phyloP scores from a whole-genome alignment of 2,113 vertebrate genomes.

The Oplegnathus fasciatus region DNA sequence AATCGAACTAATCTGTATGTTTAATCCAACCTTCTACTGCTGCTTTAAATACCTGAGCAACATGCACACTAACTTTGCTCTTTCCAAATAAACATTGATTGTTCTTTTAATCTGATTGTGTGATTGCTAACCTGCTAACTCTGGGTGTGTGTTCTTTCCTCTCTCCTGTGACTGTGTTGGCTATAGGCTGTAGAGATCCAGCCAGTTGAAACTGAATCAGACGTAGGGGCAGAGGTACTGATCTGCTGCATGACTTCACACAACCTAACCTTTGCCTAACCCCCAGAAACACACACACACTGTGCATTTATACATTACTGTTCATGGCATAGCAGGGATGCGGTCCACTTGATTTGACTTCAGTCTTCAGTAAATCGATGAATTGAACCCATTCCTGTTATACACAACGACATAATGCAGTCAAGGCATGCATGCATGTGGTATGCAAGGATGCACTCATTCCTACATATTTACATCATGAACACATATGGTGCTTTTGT shows the following conservation, averaged over 20 bases:
- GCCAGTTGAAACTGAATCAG: conserved; percentile 73
- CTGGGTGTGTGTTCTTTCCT: conserved; percentile 19
- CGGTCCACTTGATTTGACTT: not conserved
- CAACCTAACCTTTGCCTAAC: conserved; percentile 22
- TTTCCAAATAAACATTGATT: conserved; percentile 1
- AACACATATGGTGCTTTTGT: not conserved
- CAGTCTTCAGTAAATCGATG: not conserved
- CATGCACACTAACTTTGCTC: conserved; percentile 5
- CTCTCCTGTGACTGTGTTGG: conserved; percentile 29
- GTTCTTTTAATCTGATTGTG: conserved; percentile 13
- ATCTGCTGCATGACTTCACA: conserved; percentile 54
- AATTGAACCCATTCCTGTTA: not conserved
- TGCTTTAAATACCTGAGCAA: not conserved
- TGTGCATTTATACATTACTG: not conserved
- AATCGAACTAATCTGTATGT: not conserved
- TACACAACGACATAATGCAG: not conserved
- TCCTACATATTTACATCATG: not conserved
- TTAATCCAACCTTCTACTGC: conserved; percentile 2
- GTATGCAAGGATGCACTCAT: not conserved
- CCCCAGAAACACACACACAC: not conserved
- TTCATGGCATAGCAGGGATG: not conserved
- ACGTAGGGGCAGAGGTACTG: conserved; percentile 77
- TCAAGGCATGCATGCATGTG: not conserved
- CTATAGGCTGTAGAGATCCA: conserved; percentile 73
- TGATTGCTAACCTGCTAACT: conserved; percentile 59